Evolutionary conservation across 2,797 vertebrate genomes (phyloP).

Genomic region (Dryobates pubescens): DNA sequence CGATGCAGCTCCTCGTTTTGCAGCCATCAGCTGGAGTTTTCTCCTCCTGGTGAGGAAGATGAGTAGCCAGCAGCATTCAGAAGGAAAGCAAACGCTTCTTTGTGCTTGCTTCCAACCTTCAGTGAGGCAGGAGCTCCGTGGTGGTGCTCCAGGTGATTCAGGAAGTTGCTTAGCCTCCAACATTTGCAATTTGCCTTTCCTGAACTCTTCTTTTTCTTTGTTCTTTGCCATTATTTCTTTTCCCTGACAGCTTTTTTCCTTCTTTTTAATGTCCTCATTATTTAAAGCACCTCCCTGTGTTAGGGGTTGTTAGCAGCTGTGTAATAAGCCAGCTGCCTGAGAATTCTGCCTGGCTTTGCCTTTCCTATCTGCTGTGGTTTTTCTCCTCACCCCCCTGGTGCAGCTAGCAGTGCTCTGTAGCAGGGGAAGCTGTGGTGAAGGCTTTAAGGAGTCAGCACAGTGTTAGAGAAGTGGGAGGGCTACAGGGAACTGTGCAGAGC

Average conservation of each 20-base stretch:
- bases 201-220: background rate
- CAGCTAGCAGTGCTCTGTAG: background rate
- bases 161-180: background rate
- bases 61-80: background rate
- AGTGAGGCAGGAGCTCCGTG: background rate
- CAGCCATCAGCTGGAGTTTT: background rate
- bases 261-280: background rate
- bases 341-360: background rate
- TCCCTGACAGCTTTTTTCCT: background rate
- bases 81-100: background rate
- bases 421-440: background rate
- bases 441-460: background rate
- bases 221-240: too few relatives aligned
- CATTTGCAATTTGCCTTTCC: background rate
- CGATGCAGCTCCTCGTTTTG: background rate
- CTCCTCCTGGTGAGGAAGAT: background rate
- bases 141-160: background rate
- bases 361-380: background rate
- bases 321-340: background rate
- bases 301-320: background rate
- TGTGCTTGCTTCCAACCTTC: slow-evolving; percentile 11
- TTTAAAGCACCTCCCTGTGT: background rate
- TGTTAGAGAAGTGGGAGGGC: background rate
- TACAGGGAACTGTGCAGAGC: background rate
- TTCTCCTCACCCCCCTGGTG: too few relatives aligned